A percentile compares a stretch with the other conserved stretches of the same genome.
Evolutionary conservation across 1,140 invertebrate genomes (phyloP).

Genomic region (Gryon sp.): DNA sequence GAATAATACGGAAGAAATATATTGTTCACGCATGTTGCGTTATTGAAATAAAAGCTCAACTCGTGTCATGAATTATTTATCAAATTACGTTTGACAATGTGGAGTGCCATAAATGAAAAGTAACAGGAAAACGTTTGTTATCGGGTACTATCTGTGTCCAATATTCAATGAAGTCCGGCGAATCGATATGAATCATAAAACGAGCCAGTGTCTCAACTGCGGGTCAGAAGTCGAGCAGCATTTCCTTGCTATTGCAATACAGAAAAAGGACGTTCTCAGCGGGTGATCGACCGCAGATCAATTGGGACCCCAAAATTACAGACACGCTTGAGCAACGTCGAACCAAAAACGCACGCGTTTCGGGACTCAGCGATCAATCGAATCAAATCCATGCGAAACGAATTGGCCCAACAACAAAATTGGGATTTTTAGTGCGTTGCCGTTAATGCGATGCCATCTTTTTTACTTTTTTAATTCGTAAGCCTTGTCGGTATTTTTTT

Average conservation of each 20-base stretch:
- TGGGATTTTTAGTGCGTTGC: slow-evolving; percentile 3
- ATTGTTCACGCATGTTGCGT: slow-evolving; percentile 54
- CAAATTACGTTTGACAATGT: slow-evolving; percentile 41
- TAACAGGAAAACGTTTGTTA: slow-evolving; percentile 53
- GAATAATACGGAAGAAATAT: slow-evolving; percentile 22
- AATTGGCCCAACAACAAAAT: slow-evolving; percentile 9
- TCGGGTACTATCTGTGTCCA: slow-evolving; percentile 34
- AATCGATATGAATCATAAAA: slow-evolving; percentile 48
- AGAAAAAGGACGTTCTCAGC: slow-evolving; percentile 50
- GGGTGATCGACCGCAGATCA: slow-evolving; percentile 31
- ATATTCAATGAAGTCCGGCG: slow-evolving; percentile 55
- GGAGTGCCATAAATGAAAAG: slow-evolving; percentile 52
- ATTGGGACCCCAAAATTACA: slow-evolving; percentile 21
- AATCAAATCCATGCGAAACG: slow-evolving; percentile 23
- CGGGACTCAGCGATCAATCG: slow-evolving; percentile 5
- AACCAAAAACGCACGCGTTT: slow-evolving; percentile 22
- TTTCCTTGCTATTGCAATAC: slow-evolving; percentile 23
- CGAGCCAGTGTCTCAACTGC: slow-evolving; percentile 17
- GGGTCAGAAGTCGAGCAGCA: slow-evolving; percentile 45
- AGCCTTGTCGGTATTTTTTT: too few relatives aligned
- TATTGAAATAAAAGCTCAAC: slow-evolving; percentile 50
- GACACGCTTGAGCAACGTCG: slow-evolving; percentile 23
- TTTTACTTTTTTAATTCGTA: not conserved
- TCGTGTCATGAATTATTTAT: slow-evolving; percentile 58
- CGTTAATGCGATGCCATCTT: not conserved